Percentiles rank a stretch among this genome's conserved stretches.
These are phyloP conservation scores for Agonopterix subpropinquella DNA, from an alignment of 2,888 invertebrate genomes.

Conservation along the genomic window DNA sequence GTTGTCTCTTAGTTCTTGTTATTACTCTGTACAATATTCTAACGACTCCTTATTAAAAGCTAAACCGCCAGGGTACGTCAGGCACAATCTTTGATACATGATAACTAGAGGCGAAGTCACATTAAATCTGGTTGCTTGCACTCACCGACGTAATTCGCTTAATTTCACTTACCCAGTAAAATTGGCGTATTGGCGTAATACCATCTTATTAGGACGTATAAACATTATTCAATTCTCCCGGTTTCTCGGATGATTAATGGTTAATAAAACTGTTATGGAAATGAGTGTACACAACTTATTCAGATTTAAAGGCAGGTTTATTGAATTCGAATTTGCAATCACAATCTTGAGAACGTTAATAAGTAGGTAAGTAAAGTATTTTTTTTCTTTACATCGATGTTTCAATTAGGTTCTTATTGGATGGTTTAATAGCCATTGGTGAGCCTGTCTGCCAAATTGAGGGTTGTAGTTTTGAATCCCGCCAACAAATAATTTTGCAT, in stretches of 20 bases:
- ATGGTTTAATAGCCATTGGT: too few relatives aligned
- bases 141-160: constrained; percentile 51
- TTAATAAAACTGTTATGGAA: constrained; percentile 11
- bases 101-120: constrained; percentile 63
- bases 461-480: too few relatives aligned
- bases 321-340: not conserved
- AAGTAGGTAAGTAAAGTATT: constrained; percentile 6
- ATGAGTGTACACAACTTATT: constrained; percentile 6
- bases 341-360: constrained; percentile 12
- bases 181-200: constrained; percentile 52
- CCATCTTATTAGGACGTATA: constrained; percentile 44
- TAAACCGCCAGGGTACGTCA: constrained; percentile 48
- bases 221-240: constrained; percentile 39
- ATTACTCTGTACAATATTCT: constrained; percentile 42
- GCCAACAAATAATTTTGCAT: too few relatives aligned
- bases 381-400: too few relatives aligned
- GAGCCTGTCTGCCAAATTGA: too few relatives aligned
- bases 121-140: constrained; percentile 54
- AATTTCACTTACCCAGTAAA: constrained; percentile 55
- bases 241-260: constrained; percentile 21
- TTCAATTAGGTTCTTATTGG: too few relatives aligned
- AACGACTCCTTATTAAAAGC: constrained; percentile 61
- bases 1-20: not conserved
- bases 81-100: constrained; percentile 57
- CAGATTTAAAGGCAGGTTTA: too few relatives aligned